phyloP scores from a whole-genome alignment of 2,888 invertebrate species.

The Charanyca ferruginea region DNA sequence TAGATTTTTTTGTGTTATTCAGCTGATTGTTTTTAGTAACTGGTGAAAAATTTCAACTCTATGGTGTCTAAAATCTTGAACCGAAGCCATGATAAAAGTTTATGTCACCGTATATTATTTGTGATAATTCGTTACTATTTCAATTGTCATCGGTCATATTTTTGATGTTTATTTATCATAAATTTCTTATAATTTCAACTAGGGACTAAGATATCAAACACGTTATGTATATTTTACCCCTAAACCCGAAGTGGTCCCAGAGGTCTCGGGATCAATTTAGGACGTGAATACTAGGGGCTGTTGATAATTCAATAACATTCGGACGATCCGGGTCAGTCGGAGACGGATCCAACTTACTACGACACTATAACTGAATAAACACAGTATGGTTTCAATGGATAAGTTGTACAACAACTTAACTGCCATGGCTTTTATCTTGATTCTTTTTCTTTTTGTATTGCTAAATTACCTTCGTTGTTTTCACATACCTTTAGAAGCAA shows the following conservation, averaged over 20 bases:
- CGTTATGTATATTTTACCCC: slow-evolving; percentile 20
- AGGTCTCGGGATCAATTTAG: slow-evolving; percentile 39
- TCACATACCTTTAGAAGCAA: too few relatives aligned
- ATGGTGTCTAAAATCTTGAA: too few relatives aligned
- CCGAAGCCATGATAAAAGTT: too few relatives aligned
- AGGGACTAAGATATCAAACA: slow-evolving; percentile 7
- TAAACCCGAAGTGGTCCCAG: slow-evolving; percentile 10
- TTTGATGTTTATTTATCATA: background rate
- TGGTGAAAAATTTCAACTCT: too few relatives aligned
- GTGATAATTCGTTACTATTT: background rate
- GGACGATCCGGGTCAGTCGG: slow-evolving; percentile 12
- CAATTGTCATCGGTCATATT: background rate
- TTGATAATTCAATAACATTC: slow-evolving; percentile 58
- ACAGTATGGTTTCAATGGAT: slow-evolving; percentile 18
- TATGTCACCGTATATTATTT: too few relatives aligned
- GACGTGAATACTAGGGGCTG: slow-evolving; percentile 37
- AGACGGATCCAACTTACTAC: slow-evolving; percentile 36
- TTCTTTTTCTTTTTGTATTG: too few relatives aligned
- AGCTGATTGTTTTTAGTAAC: too few relatives aligned
- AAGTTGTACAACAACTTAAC: too few relatives aligned
- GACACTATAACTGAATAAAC: slow-evolving; percentile 54
- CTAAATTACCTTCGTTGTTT: too few relatives aligned
- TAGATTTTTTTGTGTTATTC: too few relatives aligned
- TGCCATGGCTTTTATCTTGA: too few relatives aligned
- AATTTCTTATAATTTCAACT: background rate